A percentile compares a stretch with the other conserved stretches of the same genome.
phyloP scores from a whole-genome alignment of 2,888 invertebrate species.

The Aphidius colemani region DNA sequence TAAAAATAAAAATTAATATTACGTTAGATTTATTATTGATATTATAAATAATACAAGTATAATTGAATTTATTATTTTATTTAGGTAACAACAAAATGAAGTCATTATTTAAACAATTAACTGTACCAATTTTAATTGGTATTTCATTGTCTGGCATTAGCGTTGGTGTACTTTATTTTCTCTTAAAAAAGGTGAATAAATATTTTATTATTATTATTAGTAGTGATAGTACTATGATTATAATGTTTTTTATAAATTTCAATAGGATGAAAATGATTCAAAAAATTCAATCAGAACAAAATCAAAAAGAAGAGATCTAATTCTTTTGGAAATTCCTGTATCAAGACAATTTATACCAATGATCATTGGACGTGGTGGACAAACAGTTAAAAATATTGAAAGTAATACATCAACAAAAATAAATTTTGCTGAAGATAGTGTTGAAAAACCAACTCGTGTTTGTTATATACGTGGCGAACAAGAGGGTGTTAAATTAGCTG shows the following conservation, averaged over 20 bases:
- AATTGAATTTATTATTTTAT: slow-evolving; percentile 14
- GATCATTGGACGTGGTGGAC: slow-evolving; percentile 76
- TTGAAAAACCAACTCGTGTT: slow-evolving; percentile 65
- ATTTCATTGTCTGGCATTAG: slow-evolving; percentile 73
- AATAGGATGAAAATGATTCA: slow-evolving; percentile 60
- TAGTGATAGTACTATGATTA: background rate
- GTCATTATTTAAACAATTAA: slow-evolving; percentile 39
- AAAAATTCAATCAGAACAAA: slow-evolving; percentile 27
- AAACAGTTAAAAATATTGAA: slow-evolving; percentile 77
- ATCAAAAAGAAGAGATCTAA: slow-evolving; percentile 7
- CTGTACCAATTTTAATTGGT: slow-evolving; percentile 67
- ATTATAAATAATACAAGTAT: too few species aligned
- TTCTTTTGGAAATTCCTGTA: slow-evolving; percentile 64
- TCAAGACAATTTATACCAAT: slow-evolving; percentile 69
- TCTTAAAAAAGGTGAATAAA: slow-evolving; percentile 67
- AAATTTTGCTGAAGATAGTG: slow-evolving; percentile 61
- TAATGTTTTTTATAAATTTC: slow-evolving; percentile 5
- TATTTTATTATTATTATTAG: slow-evolving; percentile 10
- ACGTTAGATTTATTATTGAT: too few species aligned
- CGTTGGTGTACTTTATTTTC: slow-evolving; percentile 71
- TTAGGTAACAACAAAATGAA: slow-evolving; percentile 36
- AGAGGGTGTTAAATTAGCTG: slow-evolving; percentile 73
- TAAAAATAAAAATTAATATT: too few species aligned
- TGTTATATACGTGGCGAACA: slow-evolving; percentile 74
- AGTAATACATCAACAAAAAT: slow-evolving; percentile 72